A percentile compares a stretch with the other conserved stretches of the same genome.
These are phyloP conservation scores for Lepetodrilus schrolli DNA, from an alignment of 2,888 invertebrate species.

Conservation along the genomic window DNA sequence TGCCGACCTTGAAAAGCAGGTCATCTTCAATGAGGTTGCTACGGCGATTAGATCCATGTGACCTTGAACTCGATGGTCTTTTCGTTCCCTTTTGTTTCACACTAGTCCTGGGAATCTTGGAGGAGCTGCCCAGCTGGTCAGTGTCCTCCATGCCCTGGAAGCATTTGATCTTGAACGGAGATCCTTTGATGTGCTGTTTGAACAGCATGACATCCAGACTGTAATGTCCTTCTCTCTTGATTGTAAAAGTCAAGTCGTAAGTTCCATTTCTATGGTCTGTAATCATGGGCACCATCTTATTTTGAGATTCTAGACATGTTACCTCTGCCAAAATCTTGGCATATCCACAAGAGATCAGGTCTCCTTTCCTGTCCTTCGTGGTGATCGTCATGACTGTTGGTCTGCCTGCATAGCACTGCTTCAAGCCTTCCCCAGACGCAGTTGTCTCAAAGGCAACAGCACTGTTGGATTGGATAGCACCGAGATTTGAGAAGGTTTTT, in stretches of 20 bases:
- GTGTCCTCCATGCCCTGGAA: constrained; percentile 56
- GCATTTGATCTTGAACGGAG: constrained; percentile 75
- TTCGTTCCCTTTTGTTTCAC: constrained; percentile 75
- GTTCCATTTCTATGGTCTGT: constrained; percentile 73
- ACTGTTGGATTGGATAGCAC: constrained; percentile 73
- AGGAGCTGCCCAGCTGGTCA: constrained; percentile 62
- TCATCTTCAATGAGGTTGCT: constrained; percentile 77
- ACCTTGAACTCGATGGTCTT: constrained; percentile 74
- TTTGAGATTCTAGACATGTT: constrained; percentile 52
- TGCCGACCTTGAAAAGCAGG: constrained; percentile 76
- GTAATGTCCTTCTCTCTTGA: constrained; percentile 74
- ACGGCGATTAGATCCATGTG: constrained; percentile 74
- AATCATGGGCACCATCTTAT: constrained; percentile 65
- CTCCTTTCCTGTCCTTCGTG: constrained; percentile 72
- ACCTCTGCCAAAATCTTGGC: constrained; percentile 68
- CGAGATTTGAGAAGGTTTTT: constrained; percentile 68
- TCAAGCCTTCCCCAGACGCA: constrained; percentile 75
- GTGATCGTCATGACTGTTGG: constrained; percentile 74
- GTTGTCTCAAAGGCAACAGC: constrained; percentile 75
- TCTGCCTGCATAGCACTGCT: constrained; percentile 69
- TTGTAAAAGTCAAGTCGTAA: constrained; percentile 75
- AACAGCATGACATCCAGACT: constrained; percentile 74
- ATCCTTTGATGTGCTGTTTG: constrained; percentile 75
- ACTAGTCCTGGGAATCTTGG: constrained; percentile 72
- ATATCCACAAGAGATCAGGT: constrained; percentile 72